Evolutionary conservation across 2,888 invertebrate species (phyloP).

Genomic region (Ypsolopha sequella): DNA sequence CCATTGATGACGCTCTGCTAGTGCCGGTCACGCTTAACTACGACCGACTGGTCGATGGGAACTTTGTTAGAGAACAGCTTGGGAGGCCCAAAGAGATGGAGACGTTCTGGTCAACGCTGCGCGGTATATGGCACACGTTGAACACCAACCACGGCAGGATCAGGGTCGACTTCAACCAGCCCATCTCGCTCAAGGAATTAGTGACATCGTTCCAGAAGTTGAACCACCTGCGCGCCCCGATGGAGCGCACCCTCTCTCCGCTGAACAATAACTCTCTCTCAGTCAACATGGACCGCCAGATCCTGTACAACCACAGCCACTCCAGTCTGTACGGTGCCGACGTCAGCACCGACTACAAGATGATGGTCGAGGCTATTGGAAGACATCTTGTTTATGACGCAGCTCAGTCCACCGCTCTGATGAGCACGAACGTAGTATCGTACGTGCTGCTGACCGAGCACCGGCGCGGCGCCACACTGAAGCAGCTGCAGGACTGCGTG

Average conservation of each 20-base stretch:
- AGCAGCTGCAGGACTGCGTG: constrained; percentile 52
- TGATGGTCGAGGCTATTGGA: constrained; percentile 88
- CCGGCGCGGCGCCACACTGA: constrained; percentile 77
- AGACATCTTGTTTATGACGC: constrained; percentile 91
- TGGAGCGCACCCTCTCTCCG: constrained; percentile 30
- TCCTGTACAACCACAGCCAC: constrained; percentile 72
- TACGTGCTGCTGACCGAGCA: constrained; percentile 87
- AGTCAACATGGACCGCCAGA: constrained; percentile 44
- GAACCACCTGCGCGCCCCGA: constrained; percentile 43
- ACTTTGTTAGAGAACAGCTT: constrained; percentile 92
- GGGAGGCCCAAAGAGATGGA: constrained; percentile 92
- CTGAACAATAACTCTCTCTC: constrained; percentile 25
- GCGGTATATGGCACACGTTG: constrained; percentile 87
- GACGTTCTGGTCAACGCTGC: constrained; percentile 85
- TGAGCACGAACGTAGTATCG: constrained; percentile 92
- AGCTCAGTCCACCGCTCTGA: constrained; percentile 84
- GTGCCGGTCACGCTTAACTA: constrained; percentile 96
- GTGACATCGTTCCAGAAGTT: constrained; percentile 80
- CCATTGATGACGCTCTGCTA: constrained; percentile 90
- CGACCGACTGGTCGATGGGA: constrained; percentile 94
- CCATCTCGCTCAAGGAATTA: constrained; percentile 90
- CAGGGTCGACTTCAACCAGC: constrained; percentile 93
- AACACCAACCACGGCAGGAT: constrained; percentile 91
- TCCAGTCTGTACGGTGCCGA: constrained; percentile 89
- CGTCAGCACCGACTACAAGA: constrained; percentile 85